Percentiles rank a stretch among this genome's conserved stretches.
phyloP scores from a whole-genome alignment of 2,113 vertebrate genomes.

The Halichoeres trimaculatus region DNA sequence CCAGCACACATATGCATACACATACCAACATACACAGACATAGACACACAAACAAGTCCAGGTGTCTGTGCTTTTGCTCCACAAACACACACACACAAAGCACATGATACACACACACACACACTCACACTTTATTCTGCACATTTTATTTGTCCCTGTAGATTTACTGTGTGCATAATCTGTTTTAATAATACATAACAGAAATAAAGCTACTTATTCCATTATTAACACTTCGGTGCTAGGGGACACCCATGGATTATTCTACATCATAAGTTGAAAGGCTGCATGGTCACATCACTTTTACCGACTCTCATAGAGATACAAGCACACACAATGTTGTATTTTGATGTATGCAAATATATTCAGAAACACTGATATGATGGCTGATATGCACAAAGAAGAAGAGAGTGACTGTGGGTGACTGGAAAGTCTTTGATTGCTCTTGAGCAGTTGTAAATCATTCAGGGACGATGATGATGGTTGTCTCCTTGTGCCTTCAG shows the following conservation, averaged over 20 bases:
- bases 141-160: slow-evolving; percentile 45
- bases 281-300: slow-evolving; percentile 10
- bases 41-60: background rate
- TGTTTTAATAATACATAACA: slow-evolving; percentile 72
- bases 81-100: background rate
- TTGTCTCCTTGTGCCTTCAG: slow-evolving; percentile 29
- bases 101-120: background rate
- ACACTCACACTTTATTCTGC: slow-evolving; percentile 14
- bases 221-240: slow-evolving; percentile 70
- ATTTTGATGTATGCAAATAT: slow-evolving; percentile 28
- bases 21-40: background rate
- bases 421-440: slow-evolving; percentile 44
- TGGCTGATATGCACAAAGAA: slow-evolving; percentile 25
- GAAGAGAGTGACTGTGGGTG: slow-evolving; percentile 16
- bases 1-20: background rate
- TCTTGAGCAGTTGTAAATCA: slow-evolving; percentile 46
- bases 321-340: slow-evolving; percentile 14
- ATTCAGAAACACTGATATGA: slow-evolving; percentile 37
- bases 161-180: slow-evolving; percentile 53
- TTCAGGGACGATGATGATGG: slow-evolving; percentile 41
- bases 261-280: slow-evolving; percentile 34
- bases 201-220: slow-evolving; percentile 62
- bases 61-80: background rate
- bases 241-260: slow-evolving; percentile 46
- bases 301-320: slow-evolving; percentile 1